These are phyloP conservation scores for Motacilla tschutschensis DNA, from an alignment of 2,113 vertebrate genomes.

Conservation along the genomic window DNA sequence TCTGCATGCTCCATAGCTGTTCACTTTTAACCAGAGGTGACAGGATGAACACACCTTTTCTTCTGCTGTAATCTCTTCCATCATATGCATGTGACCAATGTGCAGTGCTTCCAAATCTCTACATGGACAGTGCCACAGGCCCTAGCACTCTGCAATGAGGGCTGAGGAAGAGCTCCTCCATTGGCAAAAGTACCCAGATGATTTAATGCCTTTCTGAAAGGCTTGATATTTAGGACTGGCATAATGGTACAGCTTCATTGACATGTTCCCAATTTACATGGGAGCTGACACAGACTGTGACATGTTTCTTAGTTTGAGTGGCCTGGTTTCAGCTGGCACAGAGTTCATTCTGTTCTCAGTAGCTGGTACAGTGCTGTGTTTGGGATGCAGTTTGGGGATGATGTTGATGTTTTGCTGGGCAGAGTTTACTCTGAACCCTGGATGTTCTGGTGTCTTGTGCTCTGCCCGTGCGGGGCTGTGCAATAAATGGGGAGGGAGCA, in stretches of 20 bases:
- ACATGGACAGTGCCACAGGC: fast-evolving
- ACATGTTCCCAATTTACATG: neutral
- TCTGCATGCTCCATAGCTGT: fast-evolving
- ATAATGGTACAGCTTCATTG: neutral
- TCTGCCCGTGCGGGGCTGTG: fast-evolving
- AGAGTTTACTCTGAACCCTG: neutral
- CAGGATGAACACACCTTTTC: neutral
- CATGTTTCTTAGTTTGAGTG: neutral
- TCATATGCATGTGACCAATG: neutral
- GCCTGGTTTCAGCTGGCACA: neutral
- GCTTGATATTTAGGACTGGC: neutral
- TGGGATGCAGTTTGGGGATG: neutral
- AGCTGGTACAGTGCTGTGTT: neutral
- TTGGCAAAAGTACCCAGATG: neutral
- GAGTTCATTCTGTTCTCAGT: neutral
- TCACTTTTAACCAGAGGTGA: neutral
- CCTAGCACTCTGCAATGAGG: neutral
- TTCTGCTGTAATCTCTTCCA: neutral
- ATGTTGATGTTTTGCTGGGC: neutral
- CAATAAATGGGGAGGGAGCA: neutral
- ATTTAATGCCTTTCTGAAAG: neutral
- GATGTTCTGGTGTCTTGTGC: neutral
- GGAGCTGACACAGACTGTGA: neutral
- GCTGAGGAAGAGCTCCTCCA: neutral
- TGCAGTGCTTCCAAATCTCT: neutral